These are phyloP conservation scores for Arrhopalites spinosus DNA, from an alignment of 2,888 invertebrate genomes.

Conservation along the genomic window DNA sequence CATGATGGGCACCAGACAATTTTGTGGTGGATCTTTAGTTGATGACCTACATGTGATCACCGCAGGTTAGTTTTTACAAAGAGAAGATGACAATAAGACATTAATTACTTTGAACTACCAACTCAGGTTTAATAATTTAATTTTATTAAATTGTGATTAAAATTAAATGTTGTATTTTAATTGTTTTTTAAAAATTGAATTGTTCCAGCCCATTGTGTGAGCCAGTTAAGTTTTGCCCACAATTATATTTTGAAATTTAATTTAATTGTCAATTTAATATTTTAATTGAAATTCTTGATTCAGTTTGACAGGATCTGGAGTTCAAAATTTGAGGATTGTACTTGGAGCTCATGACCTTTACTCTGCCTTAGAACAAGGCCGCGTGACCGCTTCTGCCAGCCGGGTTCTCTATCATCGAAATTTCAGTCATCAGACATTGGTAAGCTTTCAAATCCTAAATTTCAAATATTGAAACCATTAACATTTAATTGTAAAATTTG, in stretches of 20 bases:
- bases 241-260: no score
- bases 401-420: constrained; percentile 40
- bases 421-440: constrained; percentile 49
- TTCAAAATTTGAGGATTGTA: constrained; percentile 37
- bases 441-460: constrained; percentile 2
- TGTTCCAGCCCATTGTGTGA: constrained; percentile 83
- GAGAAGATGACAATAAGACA: no score
- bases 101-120: no score
- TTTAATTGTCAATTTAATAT: no score
- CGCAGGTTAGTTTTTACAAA: constrained; percentile 60
- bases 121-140: no score
- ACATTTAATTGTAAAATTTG: background rate
- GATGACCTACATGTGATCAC: constrained; percentile 76
- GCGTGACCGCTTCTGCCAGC: background rate
- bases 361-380: constrained; percentile 27
- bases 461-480: background rate
- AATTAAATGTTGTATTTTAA: no score
- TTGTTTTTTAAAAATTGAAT: no score
- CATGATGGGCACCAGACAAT: constrained; percentile 82
- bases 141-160: no score
- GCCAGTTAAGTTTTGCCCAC: constrained; percentile 69
- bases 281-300: no score
- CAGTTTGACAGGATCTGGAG: constrained; percentile 40
- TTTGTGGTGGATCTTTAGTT: constrained; percentile 85
- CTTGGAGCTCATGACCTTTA: constrained; percentile 47